Base-by-base conservation (phyloP, 2,888 invertebrate species). In the Trilocha varians region DNA sequence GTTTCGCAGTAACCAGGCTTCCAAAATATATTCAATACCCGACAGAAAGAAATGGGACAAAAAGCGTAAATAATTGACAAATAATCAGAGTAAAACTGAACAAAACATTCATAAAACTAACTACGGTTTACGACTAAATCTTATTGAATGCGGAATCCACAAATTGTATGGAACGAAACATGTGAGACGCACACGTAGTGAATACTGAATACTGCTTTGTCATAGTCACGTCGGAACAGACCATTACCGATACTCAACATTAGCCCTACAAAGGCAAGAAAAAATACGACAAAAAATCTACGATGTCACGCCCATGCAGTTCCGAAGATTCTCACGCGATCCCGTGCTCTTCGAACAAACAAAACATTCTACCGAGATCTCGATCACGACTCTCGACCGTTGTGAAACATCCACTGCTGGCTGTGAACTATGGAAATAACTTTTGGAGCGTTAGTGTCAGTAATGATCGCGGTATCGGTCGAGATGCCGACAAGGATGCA, bases 231-330 rank as follows among this genome's bases (percentile, higher is more conserved):
- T 72, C 68, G 70, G 59, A 65, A 55, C 56, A 53, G 56, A 55
- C 67, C 65, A 78, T 78, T 77, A 78, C 69, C 69, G 59, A 77
- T 73, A 71, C 70, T 70, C 59, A 58, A 57, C 72, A 75, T 77
- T 76, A 73, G 66, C 65, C 62, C 62, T 59, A 70, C 71, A 74
- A 75, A 73, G 69, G 65, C 63, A 69, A 59, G 59, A 64, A 66
- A 64, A 63, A 56, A 52, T 45, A 58, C 64, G 56, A 78, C 62
- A 77, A 77, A 79, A 78, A 77, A 67, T 65, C 63, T 65, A 66
- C 74, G 66, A 80, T 82, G 84, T 83, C 84, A 85, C 84, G 83
- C 82, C 79, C 74, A 79, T 82, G 82, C 80, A 78, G 75, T 76
- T 71, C 74, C 60, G 62, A 70, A 69, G 76, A 74, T 84, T 85